A percentile compares a stretch with the other conserved stretches of the same genome.
Evolutionary conservation across 30 jellyfish, hydroid and myxozoan genomes (phyloP).

Genomic region (Hydractinia echinata): DNA sequence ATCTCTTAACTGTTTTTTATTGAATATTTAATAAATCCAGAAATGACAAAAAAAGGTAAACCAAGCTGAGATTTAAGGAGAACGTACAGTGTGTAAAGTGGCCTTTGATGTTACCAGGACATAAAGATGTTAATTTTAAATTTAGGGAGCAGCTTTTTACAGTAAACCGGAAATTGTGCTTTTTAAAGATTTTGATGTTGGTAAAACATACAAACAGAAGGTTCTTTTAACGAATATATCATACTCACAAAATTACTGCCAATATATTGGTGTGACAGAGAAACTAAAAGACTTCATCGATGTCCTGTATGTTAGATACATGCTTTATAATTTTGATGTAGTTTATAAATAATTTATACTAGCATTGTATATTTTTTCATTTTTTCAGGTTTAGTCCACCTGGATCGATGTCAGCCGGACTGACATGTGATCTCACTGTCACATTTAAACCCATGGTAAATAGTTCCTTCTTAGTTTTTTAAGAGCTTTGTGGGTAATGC

Average conservation of each 20-base stretch:
- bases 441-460: conserved; percentile 86
- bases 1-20: too few species aligned
- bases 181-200: conserved; percentile 92
- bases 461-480: not conserved
- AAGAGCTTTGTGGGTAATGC: too few species aligned
- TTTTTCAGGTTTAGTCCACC: conserved; percentile 79
- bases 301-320: conserved; percentile 52
- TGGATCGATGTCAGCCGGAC: conserved; percentile 98
- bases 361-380: not conserved
- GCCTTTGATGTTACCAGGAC: too few species aligned
- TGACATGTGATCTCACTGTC: conserved; percentile 88
- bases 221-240: conserved; percentile 90
- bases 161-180: conserved; percentile 87
- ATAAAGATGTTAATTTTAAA: too few species aligned
- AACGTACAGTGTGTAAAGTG: too few species aligned
- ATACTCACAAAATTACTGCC: conserved; percentile 82
- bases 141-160: conserved; percentile 87
- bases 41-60: too few species aligned
- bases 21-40: too few species aligned
- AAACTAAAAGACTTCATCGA: conserved; percentile 83
- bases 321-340: not conserved
- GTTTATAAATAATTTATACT: not conserved
- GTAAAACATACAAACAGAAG: conserved; percentile 72
- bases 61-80: too few species aligned
- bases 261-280: conserved; percentile 78